Evolutionary conservation across 2,113 vertebrate species (phyloP).

Genomic region (Sebastes fasciatus): DNA sequence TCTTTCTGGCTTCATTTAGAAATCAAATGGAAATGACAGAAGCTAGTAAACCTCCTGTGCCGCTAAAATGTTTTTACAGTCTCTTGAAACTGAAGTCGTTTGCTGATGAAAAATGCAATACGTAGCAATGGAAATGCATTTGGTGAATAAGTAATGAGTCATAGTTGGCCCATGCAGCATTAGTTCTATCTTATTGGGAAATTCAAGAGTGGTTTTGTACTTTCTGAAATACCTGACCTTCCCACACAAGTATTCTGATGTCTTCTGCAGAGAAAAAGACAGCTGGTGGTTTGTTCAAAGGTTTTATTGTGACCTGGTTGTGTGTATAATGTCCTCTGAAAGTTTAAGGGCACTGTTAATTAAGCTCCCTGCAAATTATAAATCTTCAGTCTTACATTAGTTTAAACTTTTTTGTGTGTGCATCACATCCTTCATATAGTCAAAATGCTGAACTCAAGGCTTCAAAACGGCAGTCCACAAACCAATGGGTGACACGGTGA

Average conservation of each 20-base stretch:
- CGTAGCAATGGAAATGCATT: slow-evolving; percentile 19
- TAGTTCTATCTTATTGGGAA: neutral
- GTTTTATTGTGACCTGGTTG: neutral
- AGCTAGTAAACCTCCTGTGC: neutral
- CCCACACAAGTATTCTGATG: neutral
- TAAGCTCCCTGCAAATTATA: no score
- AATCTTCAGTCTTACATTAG: no score
- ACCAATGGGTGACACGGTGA: no score
- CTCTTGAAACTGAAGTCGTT: neutral
- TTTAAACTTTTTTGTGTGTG: no score
- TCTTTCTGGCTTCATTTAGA: neutral
- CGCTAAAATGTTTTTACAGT: slow-evolving; percentile 15
- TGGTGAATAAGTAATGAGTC: slow-evolving; percentile 21
- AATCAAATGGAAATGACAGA: slow-evolving; percentile 26
- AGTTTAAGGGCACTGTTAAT: neutral
- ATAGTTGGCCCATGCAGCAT: neutral
- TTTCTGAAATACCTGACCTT: neutral
- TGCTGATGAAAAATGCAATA: slow-evolving; percentile 2
- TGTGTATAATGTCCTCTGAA: neutral
- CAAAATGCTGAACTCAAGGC: no score
- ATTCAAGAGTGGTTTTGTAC: neutral
- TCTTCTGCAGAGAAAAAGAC: neutral
- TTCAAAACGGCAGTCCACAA: no score
- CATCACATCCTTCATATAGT: no score
- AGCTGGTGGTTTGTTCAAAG: neutral